Evolutionary conservation across 2,113 vertebrate species (phyloP).

Genomic region (Aphelocoma coerulescens): DNA sequence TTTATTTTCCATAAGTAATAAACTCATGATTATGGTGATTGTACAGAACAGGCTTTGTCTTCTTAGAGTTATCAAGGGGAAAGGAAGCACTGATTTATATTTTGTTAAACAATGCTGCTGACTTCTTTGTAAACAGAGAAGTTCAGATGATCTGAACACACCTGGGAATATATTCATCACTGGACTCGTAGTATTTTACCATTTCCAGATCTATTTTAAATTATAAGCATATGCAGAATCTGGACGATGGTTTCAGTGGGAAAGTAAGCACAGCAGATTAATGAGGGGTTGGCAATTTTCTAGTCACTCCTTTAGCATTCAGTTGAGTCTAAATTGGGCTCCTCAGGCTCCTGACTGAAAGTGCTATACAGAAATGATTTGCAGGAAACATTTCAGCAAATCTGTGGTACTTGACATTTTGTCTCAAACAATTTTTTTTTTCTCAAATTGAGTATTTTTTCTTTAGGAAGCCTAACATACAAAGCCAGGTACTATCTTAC

Average conservation of each 20-base stretch:
- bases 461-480: not conserved
- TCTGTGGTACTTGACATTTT: not conserved
- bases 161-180: not conserved
- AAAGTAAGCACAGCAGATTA: slow-evolving; percentile 27
- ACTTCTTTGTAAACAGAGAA: slow-evolving; percentile 50
- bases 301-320: not conserved
- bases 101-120: not conserved
- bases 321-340: slow-evolving; percentile 28
- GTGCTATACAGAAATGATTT: not conserved
- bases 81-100: slow-evolving; percentile 3
- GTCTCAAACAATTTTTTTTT: not conserved
- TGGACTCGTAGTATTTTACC: not conserved
- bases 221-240: slow-evolving; percentile 21
- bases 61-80: slow-evolving; percentile 21
- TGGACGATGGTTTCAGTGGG: slow-evolving; percentile 18
- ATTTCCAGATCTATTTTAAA: not conserved
- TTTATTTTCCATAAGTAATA: slow-evolving; percentile 47
- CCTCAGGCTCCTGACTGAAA: not conserved
- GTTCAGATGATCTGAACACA: slow-evolving; percentile 13
- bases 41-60: not conserved
- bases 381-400: not conserved
- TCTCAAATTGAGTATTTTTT: not conserved
- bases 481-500: not conserved
- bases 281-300: slow-evolving; percentile 37
- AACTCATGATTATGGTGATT: not conserved